Percentiles rank a stretch among this genome's conserved stretches.
These are phyloP conservation scores for Micromys minutus DNA, from an alignment of 2,113 vertebrate species.

Conservation along the genomic window DNA sequence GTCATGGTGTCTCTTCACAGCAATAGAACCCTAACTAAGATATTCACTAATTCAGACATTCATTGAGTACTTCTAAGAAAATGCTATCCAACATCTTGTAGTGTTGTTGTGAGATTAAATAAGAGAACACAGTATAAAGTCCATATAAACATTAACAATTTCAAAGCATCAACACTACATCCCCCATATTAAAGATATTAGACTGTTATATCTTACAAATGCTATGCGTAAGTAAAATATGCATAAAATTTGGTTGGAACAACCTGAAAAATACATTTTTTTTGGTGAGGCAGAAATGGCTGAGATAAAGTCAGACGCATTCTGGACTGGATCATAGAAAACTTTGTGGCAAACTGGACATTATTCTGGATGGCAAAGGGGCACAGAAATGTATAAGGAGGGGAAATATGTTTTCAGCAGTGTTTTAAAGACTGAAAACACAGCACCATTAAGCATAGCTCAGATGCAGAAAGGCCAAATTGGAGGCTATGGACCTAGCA, in stretches of 20 bases:
- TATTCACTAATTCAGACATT: constrained; percentile 15
- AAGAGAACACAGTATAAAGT: constrained; percentile 42
- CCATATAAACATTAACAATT: constrained; percentile 16
- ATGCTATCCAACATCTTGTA: neutral
- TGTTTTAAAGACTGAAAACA: constrained; percentile 30
- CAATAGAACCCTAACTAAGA: neutral
- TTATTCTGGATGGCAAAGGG: neutral
- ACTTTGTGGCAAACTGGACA: neutral
- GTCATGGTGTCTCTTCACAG: neutral
- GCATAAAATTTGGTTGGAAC: neutral
- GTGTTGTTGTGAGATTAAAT: neutral
- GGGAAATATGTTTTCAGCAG: neutral
- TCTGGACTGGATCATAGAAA: neutral
- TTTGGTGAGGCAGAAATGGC: neutral
- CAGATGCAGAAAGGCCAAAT: neutral
- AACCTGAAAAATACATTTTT: neutral
- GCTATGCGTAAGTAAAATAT: constrained; percentile 22
- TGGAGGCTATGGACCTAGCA: neutral
- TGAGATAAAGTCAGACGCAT: neutral
- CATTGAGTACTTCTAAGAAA: constrained; percentile 43
- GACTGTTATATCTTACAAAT: constrained; percentile 5
- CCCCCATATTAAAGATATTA: neutral
- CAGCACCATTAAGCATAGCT: constrained; percentile 39
- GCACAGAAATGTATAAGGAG: neutral
- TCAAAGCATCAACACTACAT: constrained; percentile 36